Evolutionary conservation across 2,888 invertebrate species (phyloP).

Genomic region (Heliothis peltigera): DNA sequence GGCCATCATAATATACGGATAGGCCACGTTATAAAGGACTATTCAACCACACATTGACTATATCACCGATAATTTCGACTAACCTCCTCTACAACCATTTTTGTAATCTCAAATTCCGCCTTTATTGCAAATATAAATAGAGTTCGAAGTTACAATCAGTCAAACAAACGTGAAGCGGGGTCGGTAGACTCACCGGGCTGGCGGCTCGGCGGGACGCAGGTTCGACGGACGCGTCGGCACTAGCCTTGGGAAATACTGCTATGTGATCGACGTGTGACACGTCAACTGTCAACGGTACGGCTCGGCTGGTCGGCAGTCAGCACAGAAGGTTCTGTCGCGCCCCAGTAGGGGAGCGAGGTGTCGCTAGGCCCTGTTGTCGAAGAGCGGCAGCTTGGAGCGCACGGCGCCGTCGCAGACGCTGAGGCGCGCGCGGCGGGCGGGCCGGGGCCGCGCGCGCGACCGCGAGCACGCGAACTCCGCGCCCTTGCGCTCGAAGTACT

Average conservation of each 20-base stretch:
- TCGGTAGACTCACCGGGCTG: constrained; percentile 25
- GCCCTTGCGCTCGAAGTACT: constrained; percentile 96
- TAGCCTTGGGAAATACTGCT: constrained; percentile 56
- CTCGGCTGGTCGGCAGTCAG: background rate
- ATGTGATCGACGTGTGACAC: constrained; percentile 28
- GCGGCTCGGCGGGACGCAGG: constrained; percentile 26
- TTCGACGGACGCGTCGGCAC: constrained; percentile 35
- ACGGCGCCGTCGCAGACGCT: constrained; percentile 96
- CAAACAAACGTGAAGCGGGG: constrained; percentile 56
- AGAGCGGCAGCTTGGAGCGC: constrained; percentile 95
- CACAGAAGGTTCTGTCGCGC: background rate
- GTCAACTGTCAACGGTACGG: no score
- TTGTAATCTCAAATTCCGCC: constrained; percentile 62
- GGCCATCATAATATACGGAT: constrained; percentile 61
- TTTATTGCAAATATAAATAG: constrained; percentile 57
- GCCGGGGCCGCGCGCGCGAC: constrained; percentile 71
- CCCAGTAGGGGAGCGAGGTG: no score
- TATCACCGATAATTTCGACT: constrained; percentile 60
- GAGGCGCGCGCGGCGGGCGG: constrained; percentile 79
- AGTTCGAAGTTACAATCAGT: constrained; percentile 71
- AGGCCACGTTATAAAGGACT: constrained; percentile 63
- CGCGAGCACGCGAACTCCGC: constrained; percentile 88
- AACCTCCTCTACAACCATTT: constrained; percentile 63
- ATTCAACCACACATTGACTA: constrained; percentile 67
- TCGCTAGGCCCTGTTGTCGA: constrained; percentile 91